phyloP scores from a whole-genome alignment of 2,888 invertebrate genomes.

The Crematogaster levior region DNA sequence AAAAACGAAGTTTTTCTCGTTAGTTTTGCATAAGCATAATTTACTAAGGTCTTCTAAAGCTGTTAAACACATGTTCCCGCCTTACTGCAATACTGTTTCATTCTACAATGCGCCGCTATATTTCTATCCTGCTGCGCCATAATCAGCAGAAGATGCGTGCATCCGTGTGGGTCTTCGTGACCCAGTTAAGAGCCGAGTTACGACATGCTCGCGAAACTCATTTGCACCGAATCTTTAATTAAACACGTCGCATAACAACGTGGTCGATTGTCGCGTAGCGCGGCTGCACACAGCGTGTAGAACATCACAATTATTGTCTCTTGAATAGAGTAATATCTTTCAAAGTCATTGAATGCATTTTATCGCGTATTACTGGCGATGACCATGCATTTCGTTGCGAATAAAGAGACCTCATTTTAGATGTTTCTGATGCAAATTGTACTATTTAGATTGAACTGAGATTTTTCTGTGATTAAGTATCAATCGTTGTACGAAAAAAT shows the following conservation, averaged over 20 bases:
- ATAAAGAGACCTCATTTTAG: conserved; percentile 21
- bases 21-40: not conserved
- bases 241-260: conserved; percentile 62
- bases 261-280: conserved; percentile 51
- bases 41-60: not conserved
- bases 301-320: conserved; percentile 18
- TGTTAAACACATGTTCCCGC: not conserved
- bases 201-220: conserved; percentile 70
- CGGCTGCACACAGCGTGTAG: not conserved
- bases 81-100: conserved; percentile 13
- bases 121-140: conserved; percentile 6
- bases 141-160: conserved; percentile 24
- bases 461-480: not conserved
- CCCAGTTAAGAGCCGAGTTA: conserved; percentile 65
- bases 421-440: conserved; percentile 25
- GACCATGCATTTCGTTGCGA: not conserved
- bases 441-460: not conserved
- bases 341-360: not conserved
- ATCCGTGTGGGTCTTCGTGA: conserved; percentile 55
- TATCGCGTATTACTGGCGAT: not conserved
- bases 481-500: not conserved
- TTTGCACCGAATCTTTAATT: conserved; percentile 74
- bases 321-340: not conserved
- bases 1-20: not conserved
- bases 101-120: conserved; percentile 18